A percentile compares a stretch with the other conserved stretches of the same genome.
Evolutionary conservation across 2,888 invertebrate genomes (phyloP).

Genomic region (Volucella zonaria): DNA sequence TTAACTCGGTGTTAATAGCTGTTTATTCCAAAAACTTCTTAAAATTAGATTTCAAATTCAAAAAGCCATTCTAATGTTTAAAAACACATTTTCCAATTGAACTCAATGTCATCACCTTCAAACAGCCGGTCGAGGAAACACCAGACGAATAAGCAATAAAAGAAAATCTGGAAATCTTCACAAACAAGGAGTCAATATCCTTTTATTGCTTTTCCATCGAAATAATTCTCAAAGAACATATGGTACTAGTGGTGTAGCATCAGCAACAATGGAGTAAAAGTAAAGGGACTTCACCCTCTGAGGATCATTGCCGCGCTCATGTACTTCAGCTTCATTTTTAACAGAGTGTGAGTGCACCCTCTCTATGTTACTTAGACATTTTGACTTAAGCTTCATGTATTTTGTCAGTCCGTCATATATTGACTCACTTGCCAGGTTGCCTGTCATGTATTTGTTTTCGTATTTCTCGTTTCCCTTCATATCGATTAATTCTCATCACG

Average conservation of each 20-base stretch:
- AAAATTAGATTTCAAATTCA: constrained; percentile 20
- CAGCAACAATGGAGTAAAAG: neutral
- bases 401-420: constrained; percentile 10
- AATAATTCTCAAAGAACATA: constrained; percentile 41
- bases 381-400: neutral
- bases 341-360: constrained; percentile 49
- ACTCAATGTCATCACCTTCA: constrained; percentile 44
- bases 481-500: constrained; percentile 73
- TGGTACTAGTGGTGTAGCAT: neutral
- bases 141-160: constrained; percentile 13
- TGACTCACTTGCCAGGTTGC: constrained; percentile 22
- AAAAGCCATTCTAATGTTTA: constrained; percentile 24
- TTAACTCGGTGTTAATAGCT: too few species aligned
- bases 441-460: constrained; percentile 50
- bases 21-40: neutral
- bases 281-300: constrained; percentile 31
- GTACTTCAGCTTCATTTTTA: constrained; percentile 52
- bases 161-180: constrained; percentile 54
- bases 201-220: constrained; percentile 44
- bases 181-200: constrained; percentile 65
- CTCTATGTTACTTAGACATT: neutral
- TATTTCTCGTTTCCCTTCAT: constrained; percentile 61
- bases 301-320: constrained; percentile 64
- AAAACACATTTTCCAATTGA: constrained; percentile 52
- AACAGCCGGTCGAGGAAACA: constrained; percentile 17